phyloP scores from a whole-genome alignment of 1,140 invertebrate species.

The Lordiphosa collinella region DNA sequence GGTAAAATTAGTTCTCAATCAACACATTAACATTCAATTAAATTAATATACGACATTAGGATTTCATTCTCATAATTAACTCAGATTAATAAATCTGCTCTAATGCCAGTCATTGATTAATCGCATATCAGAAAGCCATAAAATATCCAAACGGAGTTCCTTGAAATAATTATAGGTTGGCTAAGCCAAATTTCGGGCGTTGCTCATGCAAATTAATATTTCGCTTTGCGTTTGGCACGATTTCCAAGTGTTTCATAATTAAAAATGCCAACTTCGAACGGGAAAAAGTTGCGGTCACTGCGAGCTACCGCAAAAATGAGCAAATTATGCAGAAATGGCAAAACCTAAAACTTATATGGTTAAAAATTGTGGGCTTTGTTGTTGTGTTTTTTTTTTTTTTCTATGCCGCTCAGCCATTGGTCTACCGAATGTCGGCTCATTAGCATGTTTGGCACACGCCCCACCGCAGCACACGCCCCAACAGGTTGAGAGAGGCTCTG shows the following conservation, averaged over 20 bases:
- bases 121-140: neutral
- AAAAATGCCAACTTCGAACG: constrained; percentile 39
- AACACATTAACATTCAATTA: too few species aligned
- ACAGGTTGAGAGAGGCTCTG: constrained; percentile 33
- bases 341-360: constrained; percentile 59
- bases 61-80: constrained; percentile 1
- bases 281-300: constrained; percentile 55
- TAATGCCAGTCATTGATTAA: neutral
- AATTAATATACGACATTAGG: neutral
- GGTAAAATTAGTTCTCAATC: too few species aligned
- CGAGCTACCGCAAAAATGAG: constrained; percentile 52
- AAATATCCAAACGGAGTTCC: neutral
- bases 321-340: constrained; percentile 58
- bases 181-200: constrained; percentile 43
- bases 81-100: constrained; percentile 1
- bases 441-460: constrained; percentile 72
- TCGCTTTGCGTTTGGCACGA: constrained; percentile 59
- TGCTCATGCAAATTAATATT: constrained; percentile 54
- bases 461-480: constrained; percentile 58
- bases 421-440: constrained; percentile 66
- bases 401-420: constrained; percentile 51
- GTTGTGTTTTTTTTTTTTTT: constrained; percentile 18
- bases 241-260: constrained; percentile 57
- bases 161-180: constrained; percentile 30
- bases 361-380: constrained; percentile 49